Evolutionary conservation across 1,140 invertebrate species (phyloP), one percentile per base, ranked within the genome.

Genomic region (Papilio glaucus): DNA sequence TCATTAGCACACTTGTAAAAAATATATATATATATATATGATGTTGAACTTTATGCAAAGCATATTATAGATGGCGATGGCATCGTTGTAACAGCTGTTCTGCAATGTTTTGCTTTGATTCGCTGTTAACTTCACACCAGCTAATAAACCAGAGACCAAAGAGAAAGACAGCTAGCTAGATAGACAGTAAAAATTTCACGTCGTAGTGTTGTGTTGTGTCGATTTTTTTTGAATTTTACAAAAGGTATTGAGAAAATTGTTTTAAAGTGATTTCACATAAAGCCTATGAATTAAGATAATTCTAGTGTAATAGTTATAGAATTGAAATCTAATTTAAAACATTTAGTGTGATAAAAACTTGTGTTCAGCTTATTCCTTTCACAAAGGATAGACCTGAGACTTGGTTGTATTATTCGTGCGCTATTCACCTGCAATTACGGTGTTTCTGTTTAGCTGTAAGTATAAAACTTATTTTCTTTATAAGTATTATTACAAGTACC

Each of bases 161-260:
- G 79, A 81, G 70, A 72, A 77, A 70, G 72, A 74, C 69, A 53
- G 62, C 68, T 53, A 73, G 65, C n/a, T n/a, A n/a, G 63, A 18
- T 57, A 73, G 57, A 63, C 70, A 83, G 79, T 78, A 69, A 79
- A 74, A 82, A 78, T 78, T 80, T 71, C 41, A 73, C 76, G 77
- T 78, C 80, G 78, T 76, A 82, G 86, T 82, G 85, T 83, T 84
- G 85, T 86, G 79, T 74, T 78, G 80, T 82, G 81, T 83, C 78
- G 72, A 77, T 80, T 79, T 72, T 65, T 75, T 82, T 67, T 75
- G 74, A 74, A 78, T 72, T 74, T 73, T 68, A 69, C 41, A 80
- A 77, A 78, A 81, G 83, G 74, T 82, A 79, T 76, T 84, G 78
- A 79, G 77, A 82, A 81, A 84, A 83, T 86, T 74, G 62, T 42